phyloP scores from a whole-genome alignment of 2,797 vertebrate species.

The Squalus acanthias region DNA sequence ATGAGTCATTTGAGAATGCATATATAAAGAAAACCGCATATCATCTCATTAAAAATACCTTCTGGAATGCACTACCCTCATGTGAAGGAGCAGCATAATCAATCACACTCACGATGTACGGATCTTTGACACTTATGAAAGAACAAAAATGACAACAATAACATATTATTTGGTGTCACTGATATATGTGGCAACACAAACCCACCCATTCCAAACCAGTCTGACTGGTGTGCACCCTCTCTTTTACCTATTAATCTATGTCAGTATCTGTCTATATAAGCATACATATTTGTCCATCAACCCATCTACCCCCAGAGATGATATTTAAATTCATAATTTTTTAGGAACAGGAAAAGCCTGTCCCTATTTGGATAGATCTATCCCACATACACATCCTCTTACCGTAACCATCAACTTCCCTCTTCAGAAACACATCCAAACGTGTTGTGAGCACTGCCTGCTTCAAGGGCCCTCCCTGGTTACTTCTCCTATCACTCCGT shows the following conservation, averaged over 20 bases:
- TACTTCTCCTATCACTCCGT: background rate
- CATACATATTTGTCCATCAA: background rate
- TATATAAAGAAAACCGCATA: background rate
- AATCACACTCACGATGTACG: background rate
- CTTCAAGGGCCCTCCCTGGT: background rate
- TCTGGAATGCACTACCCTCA: background rate
- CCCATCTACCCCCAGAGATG: background rate
- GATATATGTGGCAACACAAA: background rate
- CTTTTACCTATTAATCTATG: background rate
- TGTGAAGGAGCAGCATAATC: background rate
- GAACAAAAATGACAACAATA: background rate
- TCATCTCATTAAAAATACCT: background rate
- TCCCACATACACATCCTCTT: background rate
- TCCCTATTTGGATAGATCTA: background rate
- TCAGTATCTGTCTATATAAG: background rate
- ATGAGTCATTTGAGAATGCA: slow-evolving; percentile 27
- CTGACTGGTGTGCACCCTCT: background rate
- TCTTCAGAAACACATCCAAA: background rate
- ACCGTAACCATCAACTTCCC: background rate
- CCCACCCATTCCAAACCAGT: slow-evolving; percentile 28
- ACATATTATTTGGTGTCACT: background rate
- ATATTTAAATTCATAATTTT: background rate
- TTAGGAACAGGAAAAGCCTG: background rate
- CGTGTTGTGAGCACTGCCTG: background rate
- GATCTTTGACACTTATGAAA: background rate